Base-by-base conservation (phyloP, 2,113 vertebrate species). In the Polyodon spathula region DNA sequence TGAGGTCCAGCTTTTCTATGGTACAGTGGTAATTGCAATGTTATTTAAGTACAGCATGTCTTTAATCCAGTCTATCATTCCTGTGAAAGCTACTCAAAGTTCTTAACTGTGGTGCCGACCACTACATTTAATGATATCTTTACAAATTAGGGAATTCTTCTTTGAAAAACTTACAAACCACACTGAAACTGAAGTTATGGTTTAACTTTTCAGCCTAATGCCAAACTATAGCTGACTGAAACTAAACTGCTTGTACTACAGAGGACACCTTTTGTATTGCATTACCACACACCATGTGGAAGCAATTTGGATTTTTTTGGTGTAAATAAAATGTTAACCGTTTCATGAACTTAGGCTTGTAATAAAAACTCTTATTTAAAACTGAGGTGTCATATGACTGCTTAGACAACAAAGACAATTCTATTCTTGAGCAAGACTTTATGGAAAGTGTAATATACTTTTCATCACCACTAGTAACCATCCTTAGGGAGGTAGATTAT, bases 321-420 rank as follows among this genome's bases (percentile, higher is more conserved):
- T 67, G 76, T 66, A 73, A 78, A 74, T 64, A 78, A 60, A 54
- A 64, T 48, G 71, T 70, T 76, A 75, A 68, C 63, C 68, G 69
- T 73, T 81, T 74, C 67, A 70, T 76, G 65, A 82, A 67, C 59
- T 69, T 61, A 76, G 72, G 74, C 72, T 77, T 37, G 78, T 72
- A 72, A 82, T 72, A 76, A 79, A 2, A 37, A 56, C 80, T 75
- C 73, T 79, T 74, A 85, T 81, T 81, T 80, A 71, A 83, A 83
- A 76, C 65, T 77, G 81, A 76, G 74, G 71, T 39, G 40, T 39
- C 72, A 70, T 4, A 43, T 64, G 75, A 86, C 70, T 73, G 67
- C 56, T 70, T 76, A 76, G 64, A 80, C 69, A 80, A 85, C 78
- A 86, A 79, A 84, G 74, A 71, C 78, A 78, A 80, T 66, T 71